phyloP scores from a whole-genome alignment of 1,140 invertebrate genomes.

The Chymomyza costata region DNA sequence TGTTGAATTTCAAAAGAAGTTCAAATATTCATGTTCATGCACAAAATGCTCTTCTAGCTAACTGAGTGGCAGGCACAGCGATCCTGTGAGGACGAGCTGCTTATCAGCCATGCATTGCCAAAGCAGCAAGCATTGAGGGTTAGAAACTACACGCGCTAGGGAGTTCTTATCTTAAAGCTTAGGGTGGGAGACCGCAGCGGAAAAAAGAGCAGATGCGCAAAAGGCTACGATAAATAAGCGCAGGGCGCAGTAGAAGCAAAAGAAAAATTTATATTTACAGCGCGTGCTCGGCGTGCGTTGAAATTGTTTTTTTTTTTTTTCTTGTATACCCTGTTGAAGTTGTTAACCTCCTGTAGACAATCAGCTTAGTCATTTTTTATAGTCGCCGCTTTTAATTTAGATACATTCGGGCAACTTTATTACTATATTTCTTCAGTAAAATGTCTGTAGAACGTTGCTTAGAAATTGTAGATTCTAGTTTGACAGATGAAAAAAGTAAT shows the following conservation, averaged over 20 bases:
- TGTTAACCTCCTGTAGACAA: background rate
- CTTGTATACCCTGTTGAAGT: background rate
- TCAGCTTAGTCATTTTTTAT: no score
- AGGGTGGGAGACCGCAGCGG: conserved; percentile 21
- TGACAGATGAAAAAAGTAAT: conserved; percentile 31
- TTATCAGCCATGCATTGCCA: conserved; percentile 53
- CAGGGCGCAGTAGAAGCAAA: background rate
- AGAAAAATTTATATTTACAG: conserved; percentile 2
- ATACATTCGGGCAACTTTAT: no score
- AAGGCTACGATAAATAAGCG: conserved; percentile 3
- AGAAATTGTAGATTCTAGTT: conserved; percentile 43
- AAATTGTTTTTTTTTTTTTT: no score
- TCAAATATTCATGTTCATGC: conserved; percentile 41
- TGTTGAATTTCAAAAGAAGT: conserved; percentile 35
- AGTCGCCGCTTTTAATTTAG: no score
- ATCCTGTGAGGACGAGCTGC: conserved; percentile 31
- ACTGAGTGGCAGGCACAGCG: background rate
- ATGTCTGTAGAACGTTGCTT: conserved; percentile 56
- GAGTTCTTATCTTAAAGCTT: conserved; percentile 65
- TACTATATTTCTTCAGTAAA: no score
- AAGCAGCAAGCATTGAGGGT: conserved; percentile 37
- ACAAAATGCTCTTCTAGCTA: no score
- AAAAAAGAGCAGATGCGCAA: conserved; percentile 60
- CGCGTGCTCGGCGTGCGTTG: conserved; percentile 43
- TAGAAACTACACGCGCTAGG: conserved; percentile 28